Evolutionary conservation across 2,888 invertebrate species (phyloP).

Genomic region (Lasioglossum leucozonium): DNA sequence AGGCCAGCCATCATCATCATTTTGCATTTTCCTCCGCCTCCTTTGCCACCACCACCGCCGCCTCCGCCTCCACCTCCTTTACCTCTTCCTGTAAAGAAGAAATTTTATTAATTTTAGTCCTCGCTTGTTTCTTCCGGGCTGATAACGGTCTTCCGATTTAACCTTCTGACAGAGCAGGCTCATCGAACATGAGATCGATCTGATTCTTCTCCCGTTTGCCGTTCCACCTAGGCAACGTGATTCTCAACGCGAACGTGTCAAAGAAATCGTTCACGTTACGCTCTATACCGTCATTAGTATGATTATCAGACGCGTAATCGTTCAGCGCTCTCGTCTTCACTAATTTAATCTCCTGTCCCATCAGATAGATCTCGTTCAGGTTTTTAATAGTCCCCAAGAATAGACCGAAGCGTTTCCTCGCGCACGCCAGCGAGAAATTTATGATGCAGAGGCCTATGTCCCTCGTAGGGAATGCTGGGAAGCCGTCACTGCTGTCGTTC

Average conservation of each 20-base stretch:
- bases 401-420: conserved; percentile 86
- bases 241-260: conserved; percentile 85
- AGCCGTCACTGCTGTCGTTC: conserved; percentile 80
- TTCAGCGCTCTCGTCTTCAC: conserved; percentile 81
- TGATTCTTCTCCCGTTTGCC: conserved; percentile 78
- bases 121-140: background rate
- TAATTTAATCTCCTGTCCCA: conserved; percentile 86
- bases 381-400: conserved; percentile 86
- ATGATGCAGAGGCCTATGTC: conserved; percentile 85
- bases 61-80: conserved; percentile 82
- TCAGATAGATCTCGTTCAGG: conserved; percentile 86
- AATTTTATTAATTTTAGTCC: background rate
- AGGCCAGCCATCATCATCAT: conserved; percentile 89
- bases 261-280: conserved; percentile 87
- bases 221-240: conserved; percentile 78
- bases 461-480: conserved; percentile 85
- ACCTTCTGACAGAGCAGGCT: conserved; percentile 79
- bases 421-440: conserved; percentile 86
- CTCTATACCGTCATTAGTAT: conserved; percentile 84
- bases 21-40: conserved; percentile 85
- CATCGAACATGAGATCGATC: conserved; percentile 81
- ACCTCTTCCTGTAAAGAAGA: conserved; percentile 77
- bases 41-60: conserved; percentile 76
- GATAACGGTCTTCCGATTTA: background rate
- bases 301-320: conserved; percentile 70